These are phyloP conservation scores for Agrochola circellaris DNA, from an alignment of 2,888 invertebrate genomes.

Conservation along the genomic window DNA sequence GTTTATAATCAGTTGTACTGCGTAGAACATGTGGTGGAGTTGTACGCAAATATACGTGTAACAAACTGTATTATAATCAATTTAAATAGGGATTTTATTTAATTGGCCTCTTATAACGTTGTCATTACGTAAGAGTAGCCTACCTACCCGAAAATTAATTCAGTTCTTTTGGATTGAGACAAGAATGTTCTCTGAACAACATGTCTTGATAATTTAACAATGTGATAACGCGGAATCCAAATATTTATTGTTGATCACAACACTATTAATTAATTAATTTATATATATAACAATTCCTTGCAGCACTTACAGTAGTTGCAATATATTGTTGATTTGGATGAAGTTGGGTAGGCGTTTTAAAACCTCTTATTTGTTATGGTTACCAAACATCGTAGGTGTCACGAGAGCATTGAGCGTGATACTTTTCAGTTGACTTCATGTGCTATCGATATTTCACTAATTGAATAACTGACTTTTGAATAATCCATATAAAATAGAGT, in stretches of 20 bases:
- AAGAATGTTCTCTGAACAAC: not conserved
- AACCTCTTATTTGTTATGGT: no score
- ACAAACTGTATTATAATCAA: not conserved
- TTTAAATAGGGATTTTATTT: constrained; percentile 27
- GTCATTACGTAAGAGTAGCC: not conserved
- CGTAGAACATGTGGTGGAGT: constrained; percentile 20
- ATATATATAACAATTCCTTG: no score
- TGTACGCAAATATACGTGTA: constrained; percentile 2
- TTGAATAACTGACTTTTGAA: not conserved
- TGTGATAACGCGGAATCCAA: not conserved
- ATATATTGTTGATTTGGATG: not conserved
- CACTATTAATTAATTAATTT: no score
- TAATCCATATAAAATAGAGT: not conserved
- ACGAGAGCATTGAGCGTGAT: not conserved
- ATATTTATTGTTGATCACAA: not conserved
- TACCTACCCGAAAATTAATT: not conserved
- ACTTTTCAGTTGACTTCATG: not conserved
- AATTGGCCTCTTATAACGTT: not conserved
- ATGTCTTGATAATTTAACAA: not conserved
- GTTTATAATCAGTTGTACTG: constrained; percentile 24
- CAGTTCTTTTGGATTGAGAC: not conserved
- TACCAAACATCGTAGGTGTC: not conserved
- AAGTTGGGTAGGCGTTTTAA: not conserved
- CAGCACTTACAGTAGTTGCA: no score
- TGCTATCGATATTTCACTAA: not conserved